Percentiles rank a stretch among this genome's conserved stretches.
Conservation (phyloP, 1,140 invertebrate genomes). For the Macrosteles quadrilineatus region DNA sequence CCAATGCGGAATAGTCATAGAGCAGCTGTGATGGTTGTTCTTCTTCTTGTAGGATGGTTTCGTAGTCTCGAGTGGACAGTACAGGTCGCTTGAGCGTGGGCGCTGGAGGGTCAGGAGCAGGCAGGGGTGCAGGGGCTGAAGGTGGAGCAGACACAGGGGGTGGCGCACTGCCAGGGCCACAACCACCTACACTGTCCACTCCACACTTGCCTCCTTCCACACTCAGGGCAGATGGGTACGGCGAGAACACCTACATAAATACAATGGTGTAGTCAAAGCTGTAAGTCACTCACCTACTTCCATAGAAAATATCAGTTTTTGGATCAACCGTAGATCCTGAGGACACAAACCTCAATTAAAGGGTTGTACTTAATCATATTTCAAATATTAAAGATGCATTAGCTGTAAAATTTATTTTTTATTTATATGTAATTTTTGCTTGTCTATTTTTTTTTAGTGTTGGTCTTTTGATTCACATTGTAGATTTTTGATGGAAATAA, state of each 20-base stretch:
- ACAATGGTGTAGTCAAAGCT: slow-evolving; percentile 32
- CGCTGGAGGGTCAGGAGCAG: slow-evolving; percentile 36
- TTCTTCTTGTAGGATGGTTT: slow-evolving; percentile 72
- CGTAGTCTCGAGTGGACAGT: slow-evolving; percentile 69
- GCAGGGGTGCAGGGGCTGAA: slow-evolving; percentile 38
- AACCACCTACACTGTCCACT: slow-evolving; percentile 35
- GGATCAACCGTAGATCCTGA: too few relatives aligned
- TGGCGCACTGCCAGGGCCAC: slow-evolving; percentile 37
- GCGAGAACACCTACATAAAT: slow-evolving; percentile 51
- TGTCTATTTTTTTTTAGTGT: too few relatives aligned
- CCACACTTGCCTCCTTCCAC: slow-evolving; percentile 27
- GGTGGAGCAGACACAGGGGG: slow-evolving; percentile 43
- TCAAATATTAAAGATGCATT: too few relatives aligned
- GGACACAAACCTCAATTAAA: too few relatives aligned
- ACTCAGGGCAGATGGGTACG: slow-evolving; percentile 40
- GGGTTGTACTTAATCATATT: too few relatives aligned
- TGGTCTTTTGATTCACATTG: too few relatives aligned
- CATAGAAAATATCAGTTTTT: too few relatives aligned
- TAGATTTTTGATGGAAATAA: too few relatives aligned
- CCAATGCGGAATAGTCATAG: slow-evolving; percentile 83
- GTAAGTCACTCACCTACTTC: too few relatives aligned
- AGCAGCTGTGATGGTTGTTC: slow-evolving; percentile 78
- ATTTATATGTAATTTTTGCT: too few relatives aligned
- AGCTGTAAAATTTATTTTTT: too few relatives aligned
- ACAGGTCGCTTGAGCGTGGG: slow-evolving; percentile 66